phyloP scores from a whole-genome alignment of 2,113 vertebrate genomes.

The Tragelaphus imberbis region DNA sequence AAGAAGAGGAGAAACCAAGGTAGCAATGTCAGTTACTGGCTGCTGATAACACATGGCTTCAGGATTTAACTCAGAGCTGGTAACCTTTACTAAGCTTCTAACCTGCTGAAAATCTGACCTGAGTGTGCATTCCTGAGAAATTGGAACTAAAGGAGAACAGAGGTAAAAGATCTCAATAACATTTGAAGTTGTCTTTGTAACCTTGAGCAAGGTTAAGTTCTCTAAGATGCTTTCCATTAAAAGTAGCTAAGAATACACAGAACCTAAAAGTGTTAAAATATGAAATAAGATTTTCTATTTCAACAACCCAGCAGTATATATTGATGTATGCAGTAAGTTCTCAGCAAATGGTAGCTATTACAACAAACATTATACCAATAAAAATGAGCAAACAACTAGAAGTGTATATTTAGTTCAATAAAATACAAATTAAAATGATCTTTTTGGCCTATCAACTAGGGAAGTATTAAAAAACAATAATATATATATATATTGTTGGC shows the following conservation, averaged over 20 bases:
- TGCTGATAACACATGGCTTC: background rate
- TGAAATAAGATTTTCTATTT: background rate
- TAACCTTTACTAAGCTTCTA: background rate
- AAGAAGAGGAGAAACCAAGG: background rate
- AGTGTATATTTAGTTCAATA: background rate
- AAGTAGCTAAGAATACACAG: background rate
- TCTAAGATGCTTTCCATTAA: background rate
- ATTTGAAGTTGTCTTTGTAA: background rate
- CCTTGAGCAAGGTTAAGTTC: background rate
- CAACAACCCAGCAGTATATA: background rate
- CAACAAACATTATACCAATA: background rate
- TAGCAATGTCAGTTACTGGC: background rate
- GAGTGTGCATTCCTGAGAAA: background rate
- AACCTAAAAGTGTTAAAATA: background rate
- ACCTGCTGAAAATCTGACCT: background rate
- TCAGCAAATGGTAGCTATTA: background rate
- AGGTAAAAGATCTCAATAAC: background rate
- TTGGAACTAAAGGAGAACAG: background rate
- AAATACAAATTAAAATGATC: background rate
- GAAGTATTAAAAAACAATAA: background rate
- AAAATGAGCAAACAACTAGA: background rate
- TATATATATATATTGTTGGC: background rate
- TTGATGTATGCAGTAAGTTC: background rate
- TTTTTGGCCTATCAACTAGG: background rate
- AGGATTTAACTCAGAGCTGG: background rate